Conservation (phyloP, 2,113 vertebrate species). For the Ptilorrhoa leucosticta region DNA sequence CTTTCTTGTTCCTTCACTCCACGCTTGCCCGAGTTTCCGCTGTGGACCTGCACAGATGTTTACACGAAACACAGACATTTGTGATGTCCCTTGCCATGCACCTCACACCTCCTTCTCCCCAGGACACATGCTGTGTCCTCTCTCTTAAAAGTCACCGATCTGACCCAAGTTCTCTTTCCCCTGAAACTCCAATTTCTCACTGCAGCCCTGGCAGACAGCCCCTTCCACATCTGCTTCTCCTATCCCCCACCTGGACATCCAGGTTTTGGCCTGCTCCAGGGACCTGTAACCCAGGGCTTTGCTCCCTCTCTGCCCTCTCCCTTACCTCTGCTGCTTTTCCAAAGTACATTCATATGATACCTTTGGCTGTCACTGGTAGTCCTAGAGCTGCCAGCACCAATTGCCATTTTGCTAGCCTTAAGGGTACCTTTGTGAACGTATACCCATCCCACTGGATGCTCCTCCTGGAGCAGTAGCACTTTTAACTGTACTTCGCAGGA, state of each 20-base stretch:
- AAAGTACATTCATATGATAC: not conserved
- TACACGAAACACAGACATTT: not conserved
- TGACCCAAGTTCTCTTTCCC: not conserved
- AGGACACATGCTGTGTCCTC: accelerated
- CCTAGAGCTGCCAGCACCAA: not conserved
- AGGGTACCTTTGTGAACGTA: not conserved
- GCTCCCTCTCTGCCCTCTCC: not conserved
- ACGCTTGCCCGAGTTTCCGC: not conserved
- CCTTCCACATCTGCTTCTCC: not conserved
- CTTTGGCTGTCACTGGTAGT: not conserved
- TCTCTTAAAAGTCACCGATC: not conserved
- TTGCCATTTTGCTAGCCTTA: not conserved
- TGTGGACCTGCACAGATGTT: not conserved
- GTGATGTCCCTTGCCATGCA: not conserved
- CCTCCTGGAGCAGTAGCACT: not conserved
- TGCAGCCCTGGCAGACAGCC: not conserved
- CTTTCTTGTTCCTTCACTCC: not conserved
- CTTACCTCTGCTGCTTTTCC: not conserved
- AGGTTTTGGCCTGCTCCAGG: accelerated
- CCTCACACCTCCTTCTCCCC: not conserved
- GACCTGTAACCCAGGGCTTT: not conserved
- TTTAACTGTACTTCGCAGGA: not conserved
- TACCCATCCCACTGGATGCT: not conserved
- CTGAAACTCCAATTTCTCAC: not conserved
- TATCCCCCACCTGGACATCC: not conserved